These are phyloP conservation scores for Nasonovia ribisnigri DNA, from an alignment of 2,888 invertebrate species.

Conservation along the genomic window DNA sequence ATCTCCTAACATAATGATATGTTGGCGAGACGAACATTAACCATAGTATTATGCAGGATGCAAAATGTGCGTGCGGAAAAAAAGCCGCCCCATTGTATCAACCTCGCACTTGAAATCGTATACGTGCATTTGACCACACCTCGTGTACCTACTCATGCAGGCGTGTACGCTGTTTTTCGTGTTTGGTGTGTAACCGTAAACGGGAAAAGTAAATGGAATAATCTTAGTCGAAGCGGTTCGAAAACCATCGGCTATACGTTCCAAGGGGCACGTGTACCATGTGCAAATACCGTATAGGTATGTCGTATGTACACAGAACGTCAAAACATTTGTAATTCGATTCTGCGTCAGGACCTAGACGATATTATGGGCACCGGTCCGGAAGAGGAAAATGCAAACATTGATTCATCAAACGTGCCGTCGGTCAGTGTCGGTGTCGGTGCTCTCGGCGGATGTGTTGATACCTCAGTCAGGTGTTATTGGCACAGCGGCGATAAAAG, in stretches of 20 bases:
- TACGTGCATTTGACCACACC: neutral
- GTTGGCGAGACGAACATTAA: too few relatives aligned
- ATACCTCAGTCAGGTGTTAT: neutral
- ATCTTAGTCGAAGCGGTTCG: neutral
- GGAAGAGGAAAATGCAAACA: conserved; percentile 23
- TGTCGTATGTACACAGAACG: neutral
- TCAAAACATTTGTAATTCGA: neutral
- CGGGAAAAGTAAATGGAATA: neutral
- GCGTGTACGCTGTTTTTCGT: neutral
- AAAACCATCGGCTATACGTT: neutral
- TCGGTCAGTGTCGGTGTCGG: neutral
- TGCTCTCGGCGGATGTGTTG: neutral
- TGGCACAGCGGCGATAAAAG: neutral
- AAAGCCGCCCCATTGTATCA: neutral
- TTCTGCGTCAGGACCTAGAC: neutral
- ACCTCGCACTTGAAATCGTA: neutral
- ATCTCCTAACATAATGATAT: neutral
- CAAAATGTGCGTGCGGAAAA: neutral
- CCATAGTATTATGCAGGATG: neutral
- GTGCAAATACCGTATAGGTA: neutral
- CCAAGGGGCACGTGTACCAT: neutral
- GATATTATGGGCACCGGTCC: neutral
- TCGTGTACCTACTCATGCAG: neutral
- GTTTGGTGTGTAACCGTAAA: neutral
- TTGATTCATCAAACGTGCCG: neutral